Evolutionary conservation across 2,888 invertebrate genomes (phyloP), one percentile per base, ranked within the genome.

Genomic region (Ypsolopha sequella): DNA sequence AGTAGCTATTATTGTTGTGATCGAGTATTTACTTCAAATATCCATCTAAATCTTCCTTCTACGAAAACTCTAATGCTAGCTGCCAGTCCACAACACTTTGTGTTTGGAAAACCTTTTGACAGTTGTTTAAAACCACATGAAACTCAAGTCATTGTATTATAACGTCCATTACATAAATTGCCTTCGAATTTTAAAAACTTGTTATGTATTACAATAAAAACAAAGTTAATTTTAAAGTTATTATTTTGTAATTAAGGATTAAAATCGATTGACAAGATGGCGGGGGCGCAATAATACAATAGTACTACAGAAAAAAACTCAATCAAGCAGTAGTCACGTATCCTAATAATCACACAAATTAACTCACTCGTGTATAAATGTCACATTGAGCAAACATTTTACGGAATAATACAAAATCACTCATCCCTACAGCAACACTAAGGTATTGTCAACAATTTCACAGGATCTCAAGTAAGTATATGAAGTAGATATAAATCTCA

Each of bases 371-470:
- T 43, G 24, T 35, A 34, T 13, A 34, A 11, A 36, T 33, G 6
- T n/a, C 35, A 41, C 24, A 36, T 85, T 85, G 85, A 85, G 85
- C 85, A 85, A 82, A 60, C 59, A 77, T 80, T 76, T 76, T 58
- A 67, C 64, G 72, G 73, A 77, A 73, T 50, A 51, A 53, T 79
- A 80, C 71, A 78, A 76, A n/a, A 70, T 64, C 68, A 73, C 4
- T 70, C 73, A 73, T 68, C 76, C 70, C 68, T 65, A 61, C 24
- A 24, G 24, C 24, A 64, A 56, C 65, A 38, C 38, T 65, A 65
- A 73, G 76, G 81, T 86, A 86, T 86, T 86, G 85, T 86, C 85
- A 82, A 80, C 76, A 70, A 73, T 38, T 79, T 82, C 80, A 79
- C 80, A 72, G 70, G 74, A 76, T 70, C 66, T 70, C 70, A 61